These are phyloP conservation scores for Scelioninae gen. 1 DNA, from an alignment of 2,888 invertebrate species.

Conservation along the genomic window DNA sequence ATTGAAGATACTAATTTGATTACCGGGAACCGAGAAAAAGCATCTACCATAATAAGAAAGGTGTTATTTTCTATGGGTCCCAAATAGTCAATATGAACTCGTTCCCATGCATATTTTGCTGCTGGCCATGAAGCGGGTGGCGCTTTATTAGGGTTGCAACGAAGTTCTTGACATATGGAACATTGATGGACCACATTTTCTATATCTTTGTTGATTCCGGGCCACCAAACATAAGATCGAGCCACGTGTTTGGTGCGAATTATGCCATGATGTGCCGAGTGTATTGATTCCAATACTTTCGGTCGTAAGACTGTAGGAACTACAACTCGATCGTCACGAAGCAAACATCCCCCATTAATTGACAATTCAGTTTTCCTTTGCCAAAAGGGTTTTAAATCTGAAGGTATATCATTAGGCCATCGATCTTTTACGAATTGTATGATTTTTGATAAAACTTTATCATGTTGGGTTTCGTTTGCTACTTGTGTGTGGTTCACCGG, in stretches of 20 bases:
- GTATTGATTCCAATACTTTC: slow-evolving; percentile 8
- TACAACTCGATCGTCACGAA: slow-evolving; percentile 32
- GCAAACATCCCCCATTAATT: too few relatives aligned
- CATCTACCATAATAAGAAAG: slow-evolving; percentile 33
- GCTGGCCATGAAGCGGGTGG: slow-evolving; percentile 19
- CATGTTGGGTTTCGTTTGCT: too few relatives aligned
- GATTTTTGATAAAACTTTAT: too few relatives aligned
- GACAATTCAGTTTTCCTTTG: too few relatives aligned
- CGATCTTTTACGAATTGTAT: too few relatives aligned
- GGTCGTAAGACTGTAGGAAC: slow-evolving; percentile 18
- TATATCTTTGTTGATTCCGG: slow-evolving; percentile 7
- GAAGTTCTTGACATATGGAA: slow-evolving; percentile 14
- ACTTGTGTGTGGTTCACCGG: too few relatives aligned
- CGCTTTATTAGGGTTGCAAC: slow-evolving; percentile 7
- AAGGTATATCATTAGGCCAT: too few relatives aligned
- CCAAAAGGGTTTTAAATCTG: too few relatives aligned
- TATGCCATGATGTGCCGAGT: slow-evolving; percentile 25
- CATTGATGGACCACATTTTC: slow-evolving; percentile 5
- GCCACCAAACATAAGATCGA: slow-evolving; percentile 30
- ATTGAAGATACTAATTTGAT: slow-evolving; percentile 14
- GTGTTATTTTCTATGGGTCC: slow-evolving; percentile 23
- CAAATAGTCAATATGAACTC: slow-evolving; percentile 31
- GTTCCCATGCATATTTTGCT: slow-evolving; percentile 24
- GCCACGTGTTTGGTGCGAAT: slow-evolving; percentile 16
- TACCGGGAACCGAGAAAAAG: slow-evolving; percentile 25